Base-by-base conservation (phyloP, 2,113 vertebrate species). In the Lichenostomus cassidix region DNA sequence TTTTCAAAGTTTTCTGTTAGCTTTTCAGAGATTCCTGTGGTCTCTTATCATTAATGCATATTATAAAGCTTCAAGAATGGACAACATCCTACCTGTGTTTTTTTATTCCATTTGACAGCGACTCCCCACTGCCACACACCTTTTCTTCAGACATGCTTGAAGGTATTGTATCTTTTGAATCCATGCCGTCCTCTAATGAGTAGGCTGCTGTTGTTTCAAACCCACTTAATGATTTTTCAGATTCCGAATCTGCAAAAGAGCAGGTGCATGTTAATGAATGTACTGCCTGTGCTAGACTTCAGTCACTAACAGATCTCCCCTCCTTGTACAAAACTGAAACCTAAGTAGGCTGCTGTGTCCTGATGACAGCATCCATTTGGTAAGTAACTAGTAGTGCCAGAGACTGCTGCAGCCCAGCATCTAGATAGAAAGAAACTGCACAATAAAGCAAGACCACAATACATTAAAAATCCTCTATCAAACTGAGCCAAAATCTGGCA, bases 151-250 rank as follows among this genome's bases (percentile, higher is more conserved):
- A 98, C 99, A 98, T 96, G 89, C 97, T 97, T 89, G 94, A 97
- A 91, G 97, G 96, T 93, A 96, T 97, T 10, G 97, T 89, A 29
- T 97, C 96, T 96, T 97, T 98, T 53, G 97, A 97, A 94, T 97
- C 97, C 94, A 98, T 97, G 83, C 97, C 98, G 87, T 98, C 97
- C 69, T 98, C 98, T 64, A 97, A 95, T 2, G 98, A 99, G 82
- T 79, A 97, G 37, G 98, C 98, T 69, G 98, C 98, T 49, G 98
- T 97, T 4, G 98, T 98, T 97, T 99, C 99, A 97, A 99, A 98
- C 90, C 97, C 98, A 94, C 98, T 99, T 98, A 99, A 96, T 62
- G 99, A 99, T 95, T 95, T 95, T 95, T 99, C 98, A 3, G 99
- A 99, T 96, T 98, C 99, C 0, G 99, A 99, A 94, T 99, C 99